Evolutionary conservation across 2,113 vertebrate species (phyloP), one percentile per base, ranked within the genome.

Genomic region (Zonotrichia leucophrys): DNA sequence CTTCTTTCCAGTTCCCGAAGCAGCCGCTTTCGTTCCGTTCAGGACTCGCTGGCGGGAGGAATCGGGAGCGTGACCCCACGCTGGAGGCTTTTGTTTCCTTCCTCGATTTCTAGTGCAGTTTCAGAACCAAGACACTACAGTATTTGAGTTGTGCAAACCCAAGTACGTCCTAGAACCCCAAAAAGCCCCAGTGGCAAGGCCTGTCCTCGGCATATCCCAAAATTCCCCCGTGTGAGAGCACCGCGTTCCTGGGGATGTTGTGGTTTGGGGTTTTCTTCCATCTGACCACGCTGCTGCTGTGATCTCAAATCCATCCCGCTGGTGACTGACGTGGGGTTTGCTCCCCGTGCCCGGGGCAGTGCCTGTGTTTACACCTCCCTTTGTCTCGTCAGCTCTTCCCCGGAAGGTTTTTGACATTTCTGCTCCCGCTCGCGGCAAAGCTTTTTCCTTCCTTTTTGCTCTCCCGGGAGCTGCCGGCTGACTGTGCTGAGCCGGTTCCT

Each of bases 11-110:
- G 94, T 93, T 96, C 92, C 94, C 4, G 53, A 94, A 93, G 95
- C 70, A n/a, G 35, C 92, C 30, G 1, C 41, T 97, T 96, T 95
- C 63, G 79, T 97, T 97, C 97, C 87, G 84, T 96, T 96, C 92
- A 58, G 90, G 97, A 92, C 49, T 67, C 14, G 5, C 78, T 76
- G 6, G 5, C 5, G 9, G 91, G 87, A 75, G 85, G 95, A 78
- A 22, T n/a, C 30, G 52, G 76, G 73, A 94, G 66, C 15, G 0
- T 68, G 9, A 30, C 53, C 21, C 4, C 49, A 24, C 2, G 0
- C 19, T 12, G 37, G 83, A 93, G 87, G 49, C 23, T 74, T 90
- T 93, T 12, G 23, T 46, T 90, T 67, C 64, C 52, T 87, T 81
- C 37, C 50, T 89, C 8, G 0, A 3, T 91, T 95, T 74, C 55